phyloP scores from a whole-genome alignment of 2,797 vertebrate genomes.

The Jordanella pulchra region DNA sequence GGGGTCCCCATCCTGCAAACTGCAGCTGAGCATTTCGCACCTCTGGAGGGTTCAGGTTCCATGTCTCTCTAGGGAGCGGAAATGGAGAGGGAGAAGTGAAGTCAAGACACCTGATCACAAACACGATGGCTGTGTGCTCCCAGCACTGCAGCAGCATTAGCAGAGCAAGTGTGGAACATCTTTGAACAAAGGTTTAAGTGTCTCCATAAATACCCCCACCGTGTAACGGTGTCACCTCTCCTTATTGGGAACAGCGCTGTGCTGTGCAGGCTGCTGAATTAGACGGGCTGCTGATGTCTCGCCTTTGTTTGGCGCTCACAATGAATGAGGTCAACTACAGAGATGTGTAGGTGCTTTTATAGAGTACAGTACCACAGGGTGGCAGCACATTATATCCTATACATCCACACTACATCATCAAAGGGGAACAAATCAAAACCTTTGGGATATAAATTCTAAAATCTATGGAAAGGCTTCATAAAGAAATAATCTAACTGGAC shows the following conservation, averaged over 20 bases:
- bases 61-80: slow-evolving; percentile 84
- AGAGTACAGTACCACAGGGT: slow-evolving; percentile 54
- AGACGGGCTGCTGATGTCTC: slow-evolving; percentile 52
- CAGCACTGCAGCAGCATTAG: slow-evolving; percentile 4
- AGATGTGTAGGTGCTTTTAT: background rate
- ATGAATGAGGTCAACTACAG: slow-evolving; percentile 63
- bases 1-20: slow-evolving; percentile 95
- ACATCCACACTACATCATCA: slow-evolving; percentile 13
- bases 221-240: slow-evolving; percentile 46
- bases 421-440: background rate
- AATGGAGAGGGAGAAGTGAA: slow-evolving; percentile 13
- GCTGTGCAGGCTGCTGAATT: slow-evolving; percentile 56
- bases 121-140: slow-evolving; percentile 18
- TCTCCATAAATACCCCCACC: slow-evolving; percentile 56
- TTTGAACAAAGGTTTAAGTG: slow-evolving; percentile 44
- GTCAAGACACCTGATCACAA: slow-evolving; percentile 15
- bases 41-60: slow-evolving; percentile 93
- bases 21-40: slow-evolving; percentile 93
- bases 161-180: slow-evolving; percentile 32
- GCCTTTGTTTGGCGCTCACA: slow-evolving; percentile 56
- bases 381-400: slow-evolving; percentile 53
- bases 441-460: background rate
- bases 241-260: slow-evolving; percentile 53
- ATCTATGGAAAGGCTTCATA: background rate
- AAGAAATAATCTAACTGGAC: background rate